phyloP scores from a whole-genome alignment of 2,888 invertebrate species.

The Tiliacea aurago region DNA sequence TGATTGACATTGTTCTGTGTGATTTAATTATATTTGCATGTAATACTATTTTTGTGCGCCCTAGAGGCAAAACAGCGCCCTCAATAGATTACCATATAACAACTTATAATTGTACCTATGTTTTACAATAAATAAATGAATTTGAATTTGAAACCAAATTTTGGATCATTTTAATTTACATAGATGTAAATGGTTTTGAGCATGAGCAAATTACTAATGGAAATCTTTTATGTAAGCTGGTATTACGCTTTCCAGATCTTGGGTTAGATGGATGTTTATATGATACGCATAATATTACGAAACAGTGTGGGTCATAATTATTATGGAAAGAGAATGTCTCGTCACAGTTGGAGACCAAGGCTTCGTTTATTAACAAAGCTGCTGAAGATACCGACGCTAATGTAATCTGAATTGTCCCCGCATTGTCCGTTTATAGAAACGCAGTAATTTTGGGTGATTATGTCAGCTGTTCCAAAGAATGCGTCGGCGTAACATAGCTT shows the following conservation, averaged over 20 bases:
- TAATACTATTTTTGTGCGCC: no score
- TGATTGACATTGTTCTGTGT: no score
- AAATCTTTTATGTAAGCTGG: constrained; percentile 20
- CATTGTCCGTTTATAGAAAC: constrained; percentile 78
- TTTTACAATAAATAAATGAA: no score
- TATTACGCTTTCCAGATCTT: constrained; percentile 37
- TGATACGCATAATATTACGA: constrained; percentile 72
- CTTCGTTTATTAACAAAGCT: constrained; percentile 82
- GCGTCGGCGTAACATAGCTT: constrained; percentile 80
- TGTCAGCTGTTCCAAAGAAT: constrained; percentile 84
- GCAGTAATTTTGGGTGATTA: constrained; percentile 84
- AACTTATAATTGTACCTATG: no score
- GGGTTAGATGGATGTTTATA: constrained; percentile 51
- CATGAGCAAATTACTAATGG: constrained; percentile 24
- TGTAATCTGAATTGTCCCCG: constrained; percentile 80
- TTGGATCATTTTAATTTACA: constrained; percentile 21
- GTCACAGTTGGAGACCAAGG: constrained; percentile 84
- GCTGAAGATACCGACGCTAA: constrained; percentile 75
- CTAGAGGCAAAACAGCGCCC: no score
- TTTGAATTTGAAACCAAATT: no score
- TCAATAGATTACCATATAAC: no score
- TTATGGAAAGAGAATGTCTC: constrained; percentile 82
- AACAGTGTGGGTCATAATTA: constrained; percentile 76
- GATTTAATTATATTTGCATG: no score
- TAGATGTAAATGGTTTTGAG: constrained; percentile 6